A percentile compares a stretch with the other conserved stretches of the same genome.
Evolutionary conservation across 2,113 vertebrate species (phyloP).

Genomic region (Myodes glareolus): DNA sequence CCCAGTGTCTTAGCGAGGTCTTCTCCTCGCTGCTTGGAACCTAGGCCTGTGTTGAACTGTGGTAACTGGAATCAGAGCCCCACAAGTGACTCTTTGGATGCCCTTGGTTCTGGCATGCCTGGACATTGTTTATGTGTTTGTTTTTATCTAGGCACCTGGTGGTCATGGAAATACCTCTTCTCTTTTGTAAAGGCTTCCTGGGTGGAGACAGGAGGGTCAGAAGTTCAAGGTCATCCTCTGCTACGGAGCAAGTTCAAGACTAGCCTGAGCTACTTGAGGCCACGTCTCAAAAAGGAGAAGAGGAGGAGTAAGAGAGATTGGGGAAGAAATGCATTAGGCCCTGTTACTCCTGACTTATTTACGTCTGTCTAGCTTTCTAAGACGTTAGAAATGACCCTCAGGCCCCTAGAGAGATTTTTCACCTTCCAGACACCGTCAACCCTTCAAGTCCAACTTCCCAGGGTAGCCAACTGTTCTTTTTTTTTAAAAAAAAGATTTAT

Average conservation of each 20-base stretch:
- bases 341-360: not conserved
- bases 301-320: rapidly evolving
- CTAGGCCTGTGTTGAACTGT: not conserved
- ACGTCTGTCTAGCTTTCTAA: not conserved
- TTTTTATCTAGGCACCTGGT: not conserved
- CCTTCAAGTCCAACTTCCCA: not conserved
- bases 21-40: not conserved
- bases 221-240: not conserved
- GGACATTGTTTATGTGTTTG: not conserved
- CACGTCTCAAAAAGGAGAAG: not conserved
- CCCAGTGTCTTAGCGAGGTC: not conserved
- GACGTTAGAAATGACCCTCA: not conserved
- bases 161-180: not conserved
- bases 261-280: not conserved
- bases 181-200: not conserved
- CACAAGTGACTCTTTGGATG: not conserved
- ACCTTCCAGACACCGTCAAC: not conserved
- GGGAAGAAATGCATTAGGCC: not conserved
- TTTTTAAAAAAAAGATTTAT: too few relatives aligned
- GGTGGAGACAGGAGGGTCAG: not conserved
- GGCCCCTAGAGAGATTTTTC: not conserved
- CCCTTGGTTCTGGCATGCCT: not conserved
- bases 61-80: not conserved
- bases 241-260: not conserved
- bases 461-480: not conserved